Evolutionary conservation across 2,888 invertebrate genomes (phyloP), one percentile per base, ranked within the genome.

Genomic region (Dinocampus coccinellae): DNA sequence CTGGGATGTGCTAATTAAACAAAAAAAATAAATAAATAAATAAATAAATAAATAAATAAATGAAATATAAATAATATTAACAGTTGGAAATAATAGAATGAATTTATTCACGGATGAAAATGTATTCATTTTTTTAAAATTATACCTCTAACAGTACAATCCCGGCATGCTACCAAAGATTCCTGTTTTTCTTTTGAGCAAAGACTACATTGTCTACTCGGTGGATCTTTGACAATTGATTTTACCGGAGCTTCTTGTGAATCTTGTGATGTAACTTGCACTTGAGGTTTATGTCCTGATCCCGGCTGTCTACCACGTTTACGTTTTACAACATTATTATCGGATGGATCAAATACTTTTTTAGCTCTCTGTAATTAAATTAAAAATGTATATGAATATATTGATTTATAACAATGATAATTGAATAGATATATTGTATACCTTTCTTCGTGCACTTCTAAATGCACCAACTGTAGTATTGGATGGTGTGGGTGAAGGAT

Each of bases 321-420:
- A 82, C 92, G 91, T 78, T 90, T 91, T 10, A 95, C 94, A 42
- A 94, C 88, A 86, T 94, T 93, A 77, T 93, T 93, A 81, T 95
- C 95, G 0, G 95, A 95, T 2, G 95, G 95, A 87, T 95, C 95
- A 83, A 95, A 95, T 0, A 95, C 95, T 84, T 93, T 93, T 83
- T 94, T 95, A 0, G 94, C 95, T 89, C 94, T 92, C 92, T 91
- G 81, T 3, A 69, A 84, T 83, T 20, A 57, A 72, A 69, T 20
- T 63, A 57, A 55, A 16, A 9, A 26, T 36, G 9, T 24, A 4
- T 33, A 62, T 57, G 10, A 42, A 55, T 29, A 29, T 60, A 26
- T 33, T 53, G 29, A 39, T 52, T 67, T 29, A 39, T 29, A 58
- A 20, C 16, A 13, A 7, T 7, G 10, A 66, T 34, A 29, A 34